Conservation (phyloP, 2,888 invertebrate species). For the Orchesellides sinensis region DNA sequence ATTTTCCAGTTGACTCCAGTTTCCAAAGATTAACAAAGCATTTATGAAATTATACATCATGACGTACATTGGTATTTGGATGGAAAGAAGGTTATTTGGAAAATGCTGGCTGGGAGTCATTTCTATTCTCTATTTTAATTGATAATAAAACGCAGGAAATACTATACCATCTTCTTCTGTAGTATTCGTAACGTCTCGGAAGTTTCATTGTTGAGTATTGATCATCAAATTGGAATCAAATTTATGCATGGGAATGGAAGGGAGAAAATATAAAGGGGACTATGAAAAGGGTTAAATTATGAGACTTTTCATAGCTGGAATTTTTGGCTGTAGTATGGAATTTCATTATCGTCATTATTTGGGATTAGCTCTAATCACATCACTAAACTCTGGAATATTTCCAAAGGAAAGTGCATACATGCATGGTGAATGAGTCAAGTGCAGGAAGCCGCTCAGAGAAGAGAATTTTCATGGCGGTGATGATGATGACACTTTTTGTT, state of each 20-base stretch:
- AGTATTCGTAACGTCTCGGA: not conserved
- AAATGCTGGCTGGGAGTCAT: too few species aligned
- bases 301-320: slow-evolving; percentile 50
- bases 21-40: too few species aligned
- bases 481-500: too few species aligned
- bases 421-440: not conserved
- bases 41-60: too few species aligned
- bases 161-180: not conserved
- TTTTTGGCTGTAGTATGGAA: slow-evolving; percentile 49
- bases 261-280: not conserved
- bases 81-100: too few species aligned
- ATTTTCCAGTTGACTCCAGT: too few species aligned
- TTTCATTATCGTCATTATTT: slow-evolving; percentile 50
- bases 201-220: not conserved
- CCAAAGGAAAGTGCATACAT: not conserved
- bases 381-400: not conserved
- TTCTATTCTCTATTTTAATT: too few species aligned
- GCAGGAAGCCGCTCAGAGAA: not conserved
- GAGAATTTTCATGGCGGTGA: not conserved
- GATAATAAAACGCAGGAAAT: not conserved
- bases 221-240: too few species aligned
- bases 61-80: too few species aligned
- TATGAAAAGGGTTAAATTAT: slow-evolving; percentile 44
- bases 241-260: too few species aligned
- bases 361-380: slow-evolving; percentile 50